Evolutionary conservation across 1,140 invertebrate species (phyloP), one percentile per base, ranked within the genome.

Genomic region (Epicauta chinensis): DNA sequence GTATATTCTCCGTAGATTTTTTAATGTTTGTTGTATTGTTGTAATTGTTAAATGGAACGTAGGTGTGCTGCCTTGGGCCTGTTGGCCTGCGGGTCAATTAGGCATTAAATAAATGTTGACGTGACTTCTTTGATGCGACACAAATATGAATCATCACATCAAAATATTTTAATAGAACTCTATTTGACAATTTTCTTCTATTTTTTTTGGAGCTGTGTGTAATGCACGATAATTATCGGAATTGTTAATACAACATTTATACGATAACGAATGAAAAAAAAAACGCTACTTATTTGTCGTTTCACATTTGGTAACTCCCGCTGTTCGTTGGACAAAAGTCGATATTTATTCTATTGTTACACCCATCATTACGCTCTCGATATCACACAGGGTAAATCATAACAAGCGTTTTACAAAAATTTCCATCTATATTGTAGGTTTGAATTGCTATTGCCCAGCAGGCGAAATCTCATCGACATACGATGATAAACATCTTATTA

Each of bases 61-160:
- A 47, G 45, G 45, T 47, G 45, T 47, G 38, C 13, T 46, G 44
- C 30, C 44, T 46, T 32, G 30, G 44, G 44, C 44, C 44, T 46
- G 44, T 47, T 47, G 45, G 45, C 45, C 45, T 47, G 45, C 45
- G 45, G 45, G 45, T 47, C 45, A 47, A 47, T 47, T 47, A 47
- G 45, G 35, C 45, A 47, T 47, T 47, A 47, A 47, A 47, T 47
- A 37, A 47, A 47, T 38, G 45, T 47, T 47, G 45, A 47, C 45
- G 45, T 47, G 45, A 34, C 45, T 47, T 43, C 41, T 43, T 47
- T 47, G 45, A 47, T 47, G 45, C 45, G 45, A 47, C 34, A 47
- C 45, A 37, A 46, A 29, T 43, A 29, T 47, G 45, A 47, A 34
- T 47, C 45, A 47, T 47, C 9, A 23, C 7, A 23, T 23, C 23